Evolutionary conservation across 1,140 invertebrate genomes (phyloP).

Genomic region (Acyrthosiphon pisum): DNA sequence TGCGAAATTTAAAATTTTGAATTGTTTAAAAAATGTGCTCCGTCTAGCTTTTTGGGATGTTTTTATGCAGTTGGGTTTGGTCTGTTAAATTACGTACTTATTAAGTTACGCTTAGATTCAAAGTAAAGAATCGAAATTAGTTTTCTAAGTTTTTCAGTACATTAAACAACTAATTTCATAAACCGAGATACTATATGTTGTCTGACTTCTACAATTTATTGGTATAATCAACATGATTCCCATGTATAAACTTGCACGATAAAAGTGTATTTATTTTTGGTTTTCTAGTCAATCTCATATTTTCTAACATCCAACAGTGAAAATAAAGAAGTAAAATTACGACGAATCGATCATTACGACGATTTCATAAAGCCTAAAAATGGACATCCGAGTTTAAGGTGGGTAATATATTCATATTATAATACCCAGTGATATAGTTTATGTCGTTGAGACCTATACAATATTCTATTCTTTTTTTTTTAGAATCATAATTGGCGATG

Average conservation of each 20-base stretch:
- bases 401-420: not conserved
- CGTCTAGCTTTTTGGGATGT: not conserved
- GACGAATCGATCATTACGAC: conserved; percentile 8
- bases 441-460: not conserved
- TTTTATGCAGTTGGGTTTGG: not conserved
- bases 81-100: not conserved
- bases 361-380: conserved; percentile 40
- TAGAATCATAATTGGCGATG: not conserved
- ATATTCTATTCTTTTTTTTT: not conserved
- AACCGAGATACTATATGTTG: not conserved
- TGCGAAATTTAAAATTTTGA: not conserved
- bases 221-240: not conserved
- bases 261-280: not conserved
- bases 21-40: too few relatives aligned
- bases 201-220: not conserved
- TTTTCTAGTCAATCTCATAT: conserved; percentile 23
- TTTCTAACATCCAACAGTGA: not conserved
- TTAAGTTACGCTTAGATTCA: not conserved
- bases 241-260: not conserved
- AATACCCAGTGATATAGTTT: too few relatives aligned
- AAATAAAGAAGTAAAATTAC: not conserved
- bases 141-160: not conserved
- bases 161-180: not conserved
- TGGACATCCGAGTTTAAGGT: conserved; percentile 27
- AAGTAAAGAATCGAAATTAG: not conserved